Percentiles rank a stretch among this genome's conserved stretches.
Conservation (phyloP, 2,888 invertebrate genomes). For the Heteromyza rotundicornis region DNA sequence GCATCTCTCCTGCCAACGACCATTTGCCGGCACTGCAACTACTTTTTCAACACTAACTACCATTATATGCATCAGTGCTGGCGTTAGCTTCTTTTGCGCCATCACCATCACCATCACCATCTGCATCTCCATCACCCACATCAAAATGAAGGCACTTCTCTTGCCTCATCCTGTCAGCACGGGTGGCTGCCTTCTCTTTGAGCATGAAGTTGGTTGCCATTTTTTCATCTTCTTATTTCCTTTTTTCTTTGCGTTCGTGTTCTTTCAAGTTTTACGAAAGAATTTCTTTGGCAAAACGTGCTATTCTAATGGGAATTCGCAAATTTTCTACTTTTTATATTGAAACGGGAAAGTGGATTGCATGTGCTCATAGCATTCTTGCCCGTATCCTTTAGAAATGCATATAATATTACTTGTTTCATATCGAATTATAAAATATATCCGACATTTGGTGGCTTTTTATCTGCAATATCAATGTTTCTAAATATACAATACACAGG, state of each 20-base stretch:
- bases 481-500: too few species aligned
- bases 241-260: constrained; percentile 41
- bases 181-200: constrained; percentile 2
- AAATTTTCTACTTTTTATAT: constrained; percentile 8
- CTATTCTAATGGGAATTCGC: constrained; percentile 33
- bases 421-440: too few species aligned
- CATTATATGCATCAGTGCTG: constrained; percentile 34
- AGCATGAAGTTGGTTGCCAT: neutral
- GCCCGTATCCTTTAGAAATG: neutral
- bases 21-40: neutral
- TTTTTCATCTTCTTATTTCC: constrained; percentile 31
- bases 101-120: too few species aligned
- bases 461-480: too few species aligned
- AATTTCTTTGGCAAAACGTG: constrained; percentile 26
- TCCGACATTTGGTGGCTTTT: too few species aligned
- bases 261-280: constrained; percentile 28
- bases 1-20: neutral
- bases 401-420: too few species aligned
- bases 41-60: constrained; percentile 13
- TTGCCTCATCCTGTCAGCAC: neutral
- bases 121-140: neutral
- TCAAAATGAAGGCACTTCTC: constrained; percentile 10
- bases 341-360: constrained; percentile 9
- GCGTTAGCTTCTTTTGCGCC: constrained; percentile 13
- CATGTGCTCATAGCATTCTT: constrained; percentile 15